Evolutionary conservation across 2,797 vertebrate genomes (phyloP).

Genomic region (Microctenopoma stevenorrisi): DNA sequence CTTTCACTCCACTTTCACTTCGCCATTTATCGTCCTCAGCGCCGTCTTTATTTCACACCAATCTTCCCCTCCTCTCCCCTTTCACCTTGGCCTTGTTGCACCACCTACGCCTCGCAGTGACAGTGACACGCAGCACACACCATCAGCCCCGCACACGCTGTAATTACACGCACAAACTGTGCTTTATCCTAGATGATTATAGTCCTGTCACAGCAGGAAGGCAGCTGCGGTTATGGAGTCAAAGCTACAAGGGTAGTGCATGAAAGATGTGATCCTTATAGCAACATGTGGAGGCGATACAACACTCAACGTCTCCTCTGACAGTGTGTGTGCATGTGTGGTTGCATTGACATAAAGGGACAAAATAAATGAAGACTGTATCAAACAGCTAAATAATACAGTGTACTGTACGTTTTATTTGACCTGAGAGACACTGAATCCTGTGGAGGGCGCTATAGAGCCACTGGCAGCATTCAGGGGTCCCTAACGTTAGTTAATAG

Average conservation of each 20-base stretch:
- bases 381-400: not conserved
- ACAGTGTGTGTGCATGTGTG: not conserved
- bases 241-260: not conserved
- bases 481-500: not conserved
- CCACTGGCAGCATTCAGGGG: not conserved
- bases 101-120: slow-evolving; percentile 28
- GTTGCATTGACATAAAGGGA: not conserved
- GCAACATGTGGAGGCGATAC: slow-evolving; percentile 4
- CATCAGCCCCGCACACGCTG: slow-evolving; percentile 13
- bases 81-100: not conserved
- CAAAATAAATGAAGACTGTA: not conserved
- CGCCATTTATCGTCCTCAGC: not conserved
- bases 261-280: not conserved
- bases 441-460: slow-evolving; percentile 56
- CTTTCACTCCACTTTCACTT: not conserved
- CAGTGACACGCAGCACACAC: slow-evolving; percentile 17
- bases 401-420: not conserved
- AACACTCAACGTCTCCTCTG: not conserved
- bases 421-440: not conserved
- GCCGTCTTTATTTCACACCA: not conserved
- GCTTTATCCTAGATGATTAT: slow-evolving; percentile 54
- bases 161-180: slow-evolving; percentile 50
- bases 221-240: slow-evolving; percentile 18
- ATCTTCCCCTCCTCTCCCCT: not conserved
- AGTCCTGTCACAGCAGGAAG: slow-evolving; percentile 37